Conservation (phyloP, 2,888 invertebrate species). For the Brachynemurus nebulosus region DNA sequence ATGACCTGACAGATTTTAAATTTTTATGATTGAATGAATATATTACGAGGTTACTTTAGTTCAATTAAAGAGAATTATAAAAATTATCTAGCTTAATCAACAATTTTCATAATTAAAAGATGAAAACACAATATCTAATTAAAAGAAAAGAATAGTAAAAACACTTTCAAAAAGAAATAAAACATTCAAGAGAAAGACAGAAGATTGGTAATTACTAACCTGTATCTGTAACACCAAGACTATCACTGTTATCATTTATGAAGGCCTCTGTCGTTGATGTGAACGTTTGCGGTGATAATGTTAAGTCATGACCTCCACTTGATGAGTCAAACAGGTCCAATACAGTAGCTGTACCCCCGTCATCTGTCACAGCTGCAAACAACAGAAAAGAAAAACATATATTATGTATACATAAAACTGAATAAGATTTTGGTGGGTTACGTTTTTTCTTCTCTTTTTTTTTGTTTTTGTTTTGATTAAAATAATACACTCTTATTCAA, state of each 20-base stretch:
- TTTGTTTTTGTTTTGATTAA: too few relatives aligned
- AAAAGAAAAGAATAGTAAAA: constrained; percentile 6
- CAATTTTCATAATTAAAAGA: too few relatives aligned
- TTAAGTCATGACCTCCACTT: constrained; percentile 43
- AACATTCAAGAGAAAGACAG: too few relatives aligned
- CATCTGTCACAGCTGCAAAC: constrained; percentile 18
- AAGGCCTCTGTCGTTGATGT: constrained; percentile 48
- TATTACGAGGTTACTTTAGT: too few relatives aligned
- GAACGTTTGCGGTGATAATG: constrained; percentile 46
- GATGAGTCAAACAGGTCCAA: constrained; percentile 48
- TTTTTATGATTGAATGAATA: too few relatives aligned
- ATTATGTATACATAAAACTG: too few relatives aligned
- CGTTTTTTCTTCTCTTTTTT: too few relatives aligned
- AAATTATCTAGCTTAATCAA: too few relatives aligned
- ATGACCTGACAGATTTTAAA: too few relatives aligned
- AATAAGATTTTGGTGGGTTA: too few relatives aligned
- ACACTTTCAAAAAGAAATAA: background rate
- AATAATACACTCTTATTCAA: too few relatives aligned
- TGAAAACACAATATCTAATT: background rate
- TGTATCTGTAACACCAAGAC: constrained; percentile 44
- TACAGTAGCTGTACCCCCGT: constrained; percentile 29
- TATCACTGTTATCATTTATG: constrained; percentile 49
- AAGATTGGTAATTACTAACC: constrained; percentile 36
- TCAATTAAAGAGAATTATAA: too few relatives aligned
- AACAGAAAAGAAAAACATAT: constrained; percentile 1